phyloP scores from a whole-genome alignment of 2,113 vertebrate species.

The Brachirus orientalis region DNA sequence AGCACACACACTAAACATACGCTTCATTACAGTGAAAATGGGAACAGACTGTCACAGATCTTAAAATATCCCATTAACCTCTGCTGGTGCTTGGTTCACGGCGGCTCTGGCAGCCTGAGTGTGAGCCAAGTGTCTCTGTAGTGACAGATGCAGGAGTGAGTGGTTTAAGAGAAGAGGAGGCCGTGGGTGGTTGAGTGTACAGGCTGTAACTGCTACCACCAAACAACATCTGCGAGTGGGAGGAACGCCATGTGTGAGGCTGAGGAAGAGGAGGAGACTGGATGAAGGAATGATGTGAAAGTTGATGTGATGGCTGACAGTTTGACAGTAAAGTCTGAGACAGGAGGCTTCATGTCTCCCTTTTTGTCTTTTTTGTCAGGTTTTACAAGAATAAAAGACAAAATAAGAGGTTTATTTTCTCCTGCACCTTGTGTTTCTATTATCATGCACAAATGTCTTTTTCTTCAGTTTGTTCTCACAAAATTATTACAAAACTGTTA shows the following conservation, averaged over 20 bases:
- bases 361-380: too few species aligned
- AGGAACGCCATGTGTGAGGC: slow-evolving; percentile 61
- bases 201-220: slow-evolving; percentile 68
- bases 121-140: slow-evolving; percentile 2
- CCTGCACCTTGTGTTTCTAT: too few species aligned
- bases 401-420: too few species aligned
- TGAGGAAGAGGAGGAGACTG: slow-evolving; percentile 14
- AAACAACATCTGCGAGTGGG: slow-evolving; percentile 70
- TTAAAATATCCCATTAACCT: slow-evolving; percentile 64
- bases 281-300: slow-evolving; percentile 6
- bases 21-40: slow-evolving; percentile 30
- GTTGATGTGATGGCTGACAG: slow-evolving; percentile 31
- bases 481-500: too few species aligned
- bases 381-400: too few species aligned
- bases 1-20: slow-evolving; percentile 21
- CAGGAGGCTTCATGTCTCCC: too few species aligned
- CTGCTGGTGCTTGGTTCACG: too few species aligned
- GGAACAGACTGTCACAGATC: too few species aligned
- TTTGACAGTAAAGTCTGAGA: background rate
- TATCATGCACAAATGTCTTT: too few species aligned
- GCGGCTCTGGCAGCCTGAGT: too few species aligned
- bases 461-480: too few species aligned
- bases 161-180: slow-evolving; percentile 52
- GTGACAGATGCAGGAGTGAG: slow-evolving; percentile 43
- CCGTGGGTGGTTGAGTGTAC: slow-evolving; percentile 42